Percentiles rank a stretch among this genome's conserved stretches.
Conservation (phyloP, 2,888 invertebrate genomes). For the Anaspis maculata region DNA sequence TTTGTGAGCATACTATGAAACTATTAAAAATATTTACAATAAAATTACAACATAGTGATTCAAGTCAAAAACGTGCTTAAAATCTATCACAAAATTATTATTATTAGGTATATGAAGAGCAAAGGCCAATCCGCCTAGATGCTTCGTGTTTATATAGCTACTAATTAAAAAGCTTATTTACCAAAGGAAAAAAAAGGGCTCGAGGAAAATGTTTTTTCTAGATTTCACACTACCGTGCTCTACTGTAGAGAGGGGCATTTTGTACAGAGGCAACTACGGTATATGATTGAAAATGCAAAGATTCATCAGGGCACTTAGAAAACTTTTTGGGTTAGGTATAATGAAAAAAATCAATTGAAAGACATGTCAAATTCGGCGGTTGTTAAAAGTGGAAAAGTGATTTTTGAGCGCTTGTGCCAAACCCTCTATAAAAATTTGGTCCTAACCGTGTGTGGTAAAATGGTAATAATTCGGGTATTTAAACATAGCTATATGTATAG, state of each 20-base stretch:
- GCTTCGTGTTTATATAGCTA: too few species aligned
- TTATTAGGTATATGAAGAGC: conserved; percentile 2
- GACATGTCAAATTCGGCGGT: too few species aligned
- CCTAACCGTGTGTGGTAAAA: neutral
- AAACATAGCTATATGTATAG: conserved; percentile 2
- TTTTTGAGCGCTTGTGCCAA: too few species aligned
- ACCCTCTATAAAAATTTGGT: neutral
- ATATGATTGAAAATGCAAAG: conserved; percentile 27
- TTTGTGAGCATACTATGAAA: neutral
- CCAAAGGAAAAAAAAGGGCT: neutral
- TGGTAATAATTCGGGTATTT: conserved; percentile 22
- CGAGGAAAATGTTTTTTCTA: conserved; percentile 4
- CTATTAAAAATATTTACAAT: neutral
- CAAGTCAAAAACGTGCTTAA: conserved; percentile 15
- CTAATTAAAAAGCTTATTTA: neutral
- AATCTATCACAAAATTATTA: conserved; percentile 17
- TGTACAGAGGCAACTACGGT: conserved; percentile 36
- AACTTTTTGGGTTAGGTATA: neutral
- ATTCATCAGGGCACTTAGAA: conserved; percentile 26
- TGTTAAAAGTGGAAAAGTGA: too few species aligned
- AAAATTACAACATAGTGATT: conserved; percentile 17
- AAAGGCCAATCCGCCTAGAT: too few species aligned
- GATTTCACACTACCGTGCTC: too few species aligned
- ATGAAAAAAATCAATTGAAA: too few species aligned
- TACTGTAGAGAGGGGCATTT: too few species aligned